Evolutionary conservation across 2,888 invertebrate genomes (phyloP), one percentile per base, ranked within the genome.

Genomic region (Cheilosia urbana): DNA sequence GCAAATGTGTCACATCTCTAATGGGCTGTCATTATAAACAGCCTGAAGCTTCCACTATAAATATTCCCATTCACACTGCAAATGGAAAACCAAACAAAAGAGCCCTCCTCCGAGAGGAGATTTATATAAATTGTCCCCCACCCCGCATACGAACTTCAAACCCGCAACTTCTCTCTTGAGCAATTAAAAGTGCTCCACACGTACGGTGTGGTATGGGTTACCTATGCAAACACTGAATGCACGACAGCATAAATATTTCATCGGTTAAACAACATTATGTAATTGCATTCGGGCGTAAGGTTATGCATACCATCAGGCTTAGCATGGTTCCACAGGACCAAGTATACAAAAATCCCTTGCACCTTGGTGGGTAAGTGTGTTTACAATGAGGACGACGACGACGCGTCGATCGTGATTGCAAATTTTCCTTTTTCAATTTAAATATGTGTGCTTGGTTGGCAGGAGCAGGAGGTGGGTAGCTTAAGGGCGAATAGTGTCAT

Each of bases 221-320:
- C 60, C 53, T 42, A 57, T 55, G 62, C 53, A 66, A 27, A 17
- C 45, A 15, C 53, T 15, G 62, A 55, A 66, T 62, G 65, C 69
- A 79, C 55, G 69, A 60, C 79, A 65, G 58, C 69, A 75, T 80
- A 71, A 84, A 84, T 84, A 84, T 84, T 84, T 84, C 79, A 84
- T 71, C 60, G 75, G 24, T 53, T 66, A 75, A 69, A 79, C 79
- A 66, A 17, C 75, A 75, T 69, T 84, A 75, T 66, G 78, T 84
- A 79, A 80, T 79, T 69, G 84, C 75, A 68, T 51, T 73, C 83
- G 78, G 62, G 51, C 47, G 19, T 42, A 51, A 42, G 68, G 37
- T 57, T 57, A 13, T 45, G 60, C 24, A 24, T n/a, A 15, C 30
- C 53, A 55, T 62, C 75, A 72, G 30, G 9, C 30, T 30, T 30